phyloP scores from a whole-genome alignment of 1,140 invertebrate genomes.

The Eciton burchellii region DNA sequence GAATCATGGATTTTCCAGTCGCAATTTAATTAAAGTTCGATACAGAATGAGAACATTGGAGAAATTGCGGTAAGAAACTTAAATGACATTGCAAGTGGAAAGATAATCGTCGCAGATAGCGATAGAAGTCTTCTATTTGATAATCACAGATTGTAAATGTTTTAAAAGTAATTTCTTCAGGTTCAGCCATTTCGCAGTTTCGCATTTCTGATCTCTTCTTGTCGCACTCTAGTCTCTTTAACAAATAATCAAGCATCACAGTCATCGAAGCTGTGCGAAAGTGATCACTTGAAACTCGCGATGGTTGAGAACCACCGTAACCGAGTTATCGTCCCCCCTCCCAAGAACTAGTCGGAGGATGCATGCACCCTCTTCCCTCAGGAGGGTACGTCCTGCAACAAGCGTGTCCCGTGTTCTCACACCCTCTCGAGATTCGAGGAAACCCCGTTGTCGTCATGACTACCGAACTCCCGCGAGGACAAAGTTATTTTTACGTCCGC shows the following conservation, averaged over 20 bases:
- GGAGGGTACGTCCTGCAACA: constrained; percentile 73
- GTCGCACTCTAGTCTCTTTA: not conserved
- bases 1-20: too few relatives aligned
- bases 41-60: too few relatives aligned
- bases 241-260: not conserved
- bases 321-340: constrained; percentile 75
- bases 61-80: too few relatives aligned
- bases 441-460: constrained; percentile 70
- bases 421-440: constrained; percentile 73
- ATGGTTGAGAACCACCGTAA: constrained; percentile 77
- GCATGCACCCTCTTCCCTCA: constrained; percentile 72
- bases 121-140: not conserved
- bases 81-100: too few relatives aligned
- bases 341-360: constrained; percentile 69
- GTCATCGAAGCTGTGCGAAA: not conserved
- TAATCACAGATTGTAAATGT: not conserved
- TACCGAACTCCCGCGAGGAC: constrained; percentile 65
- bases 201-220: not conserved
- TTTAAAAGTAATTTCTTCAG: not conserved
- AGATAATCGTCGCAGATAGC: too few relatives aligned
- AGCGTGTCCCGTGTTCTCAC: constrained; percentile 63
- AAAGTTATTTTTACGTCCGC: constrained; percentile 69
- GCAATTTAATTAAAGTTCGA: too few relatives aligned
- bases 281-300: constrained; percentile 3
- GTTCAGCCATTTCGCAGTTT: not conserved